phyloP scores from a whole-genome alignment of 2,113 vertebrate genomes.

The Brienomyrus brachyistius region DNA sequence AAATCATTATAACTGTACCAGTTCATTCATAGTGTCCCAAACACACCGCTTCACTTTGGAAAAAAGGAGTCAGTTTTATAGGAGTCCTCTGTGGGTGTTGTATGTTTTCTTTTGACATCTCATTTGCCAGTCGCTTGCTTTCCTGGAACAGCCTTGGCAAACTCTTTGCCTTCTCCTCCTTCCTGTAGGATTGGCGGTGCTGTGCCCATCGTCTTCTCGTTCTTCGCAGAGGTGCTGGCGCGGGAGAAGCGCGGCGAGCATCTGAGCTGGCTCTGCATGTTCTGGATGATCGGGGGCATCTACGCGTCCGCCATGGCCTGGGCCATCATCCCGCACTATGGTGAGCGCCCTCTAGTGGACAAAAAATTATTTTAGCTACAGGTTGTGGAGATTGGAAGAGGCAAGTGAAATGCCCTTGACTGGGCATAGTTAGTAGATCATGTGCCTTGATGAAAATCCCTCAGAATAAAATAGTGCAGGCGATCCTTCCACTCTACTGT shows the following conservation, averaged over 20 bases:
- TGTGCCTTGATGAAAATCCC: neutral
- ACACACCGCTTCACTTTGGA: neutral
- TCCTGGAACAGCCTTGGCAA: neutral
- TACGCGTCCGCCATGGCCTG: constrained; percentile 97
- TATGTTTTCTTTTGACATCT: neutral
- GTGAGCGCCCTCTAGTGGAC: constrained; percentile 59
- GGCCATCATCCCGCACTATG: constrained; percentile 97
- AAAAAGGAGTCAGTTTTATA: neutral
- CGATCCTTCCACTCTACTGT: neutral
- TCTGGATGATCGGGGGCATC: constrained; percentile 98
- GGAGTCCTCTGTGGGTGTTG: neutral
- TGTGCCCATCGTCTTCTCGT: constrained; percentile 89
- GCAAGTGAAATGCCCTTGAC: neutral
- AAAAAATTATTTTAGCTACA: neutral
- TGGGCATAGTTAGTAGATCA: neutral
- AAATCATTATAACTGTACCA: neutral
- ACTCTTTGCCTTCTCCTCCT: neutral
- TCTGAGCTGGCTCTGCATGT: constrained; percentile 98
- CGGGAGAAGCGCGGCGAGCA: constrained; percentile 93
- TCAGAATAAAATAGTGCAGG: neutral
- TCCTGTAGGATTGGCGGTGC: constrained; percentile 81
- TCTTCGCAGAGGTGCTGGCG: constrained; percentile 89
- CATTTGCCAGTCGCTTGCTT: neutral
- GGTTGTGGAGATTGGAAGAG: neutral
- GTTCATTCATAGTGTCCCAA: neutral